Base-by-base conservation (phyloP, 1,140 invertebrate genomes). In the Teleopsis dalmanni region DNA sequence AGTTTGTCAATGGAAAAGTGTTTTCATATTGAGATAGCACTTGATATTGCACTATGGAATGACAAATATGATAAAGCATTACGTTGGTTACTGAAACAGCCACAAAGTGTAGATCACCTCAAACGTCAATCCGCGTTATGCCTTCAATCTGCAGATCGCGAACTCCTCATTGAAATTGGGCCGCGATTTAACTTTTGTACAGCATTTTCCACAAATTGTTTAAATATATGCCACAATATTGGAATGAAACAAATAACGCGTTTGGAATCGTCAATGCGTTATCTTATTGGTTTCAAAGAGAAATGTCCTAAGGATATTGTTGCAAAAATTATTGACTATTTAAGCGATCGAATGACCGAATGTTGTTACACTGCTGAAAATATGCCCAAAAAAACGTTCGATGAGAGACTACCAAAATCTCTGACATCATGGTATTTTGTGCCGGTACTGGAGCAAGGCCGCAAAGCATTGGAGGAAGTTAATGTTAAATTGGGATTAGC, bases 171-270 rank as follows among this genome's bases (percentile, higher is more conserved):
- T 56, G 87, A 91, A 78, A 85, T 88, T 67, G 87, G 87, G 22
- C 87, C 87, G 29, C 82, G 84, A 76, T 86, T 63, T 26, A 95
- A 93, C 72, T 95, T 95, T 70, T 94, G 89, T 9, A 95, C 93
- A 31, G 82, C 93, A 1, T 91, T 91, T 62, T 96, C 91, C 2
- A 95, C 89, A 52, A 97, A 98, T 74, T 89, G 91, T 41, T 88
- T 96, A 4, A 91, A 92, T 23, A 95, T 98, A 55, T 95, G 89
- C 69, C 78, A 84, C 53, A 86, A 89, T 51, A 78, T 94, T 41
- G 83, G 87, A 7, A 68, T 95, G 6, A 68, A 72, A 21, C 77
- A 82, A 68, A 75, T 96, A 2, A 76, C 71, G 2, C 78, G 93
- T 43, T 73, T 98, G 42, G 94, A 98, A 77, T 72, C 78, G 16